Evolutionary conservation across 1,140 invertebrate genomes (phyloP).

Genomic region (Antheraea mylitta): DNA sequence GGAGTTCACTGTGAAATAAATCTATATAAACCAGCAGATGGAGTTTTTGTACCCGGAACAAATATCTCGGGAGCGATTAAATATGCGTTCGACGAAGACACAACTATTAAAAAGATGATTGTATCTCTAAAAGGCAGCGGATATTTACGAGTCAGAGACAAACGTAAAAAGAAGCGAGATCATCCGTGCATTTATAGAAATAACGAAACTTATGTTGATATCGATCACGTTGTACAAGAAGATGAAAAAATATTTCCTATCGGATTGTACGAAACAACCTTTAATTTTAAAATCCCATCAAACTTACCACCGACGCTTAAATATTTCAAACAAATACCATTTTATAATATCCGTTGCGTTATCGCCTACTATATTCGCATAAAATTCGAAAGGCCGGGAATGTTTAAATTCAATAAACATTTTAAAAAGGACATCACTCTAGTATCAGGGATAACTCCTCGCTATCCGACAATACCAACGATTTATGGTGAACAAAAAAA

Average conservation of each 20-base stretch:
- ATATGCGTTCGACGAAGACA: slow-evolving; percentile 11
- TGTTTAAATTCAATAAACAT: neutral
- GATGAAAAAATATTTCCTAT: slow-evolving; percentile 8
- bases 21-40: neutral
- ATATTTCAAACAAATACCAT: slow-evolving; percentile 3
- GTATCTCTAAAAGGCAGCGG: slow-evolving; percentile 11
- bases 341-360: neutral
- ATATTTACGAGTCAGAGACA: neutral
- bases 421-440: slow-evolving; percentile 36
- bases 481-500: slow-evolving; percentile 35
- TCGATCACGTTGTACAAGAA: neutral
- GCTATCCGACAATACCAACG: slow-evolving; percentile 25
- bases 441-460: slow-evolving; percentile 30
- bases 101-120: slow-evolving; percentile 1
- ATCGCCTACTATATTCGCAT: slow-evolving; percentile 17
- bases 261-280: slow-evolving; percentile 3
- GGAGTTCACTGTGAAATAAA: slow-evolving; percentile 7
- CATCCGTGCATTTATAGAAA: too few species aligned
- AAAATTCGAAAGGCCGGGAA: slow-evolving; percentile 7
- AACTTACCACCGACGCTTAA: slow-evolving; percentile 10
- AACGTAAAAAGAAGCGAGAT: neutral
- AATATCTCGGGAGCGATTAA: neutral
- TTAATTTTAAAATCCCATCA: slow-evolving; percentile 10
- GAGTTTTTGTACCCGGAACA: slow-evolving; percentile 5
- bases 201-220: neutral